These are phyloP conservation scores for Centrocercus urophasianus DNA, from an alignment of 2,113 vertebrate species.

Conservation along the genomic window DNA sequence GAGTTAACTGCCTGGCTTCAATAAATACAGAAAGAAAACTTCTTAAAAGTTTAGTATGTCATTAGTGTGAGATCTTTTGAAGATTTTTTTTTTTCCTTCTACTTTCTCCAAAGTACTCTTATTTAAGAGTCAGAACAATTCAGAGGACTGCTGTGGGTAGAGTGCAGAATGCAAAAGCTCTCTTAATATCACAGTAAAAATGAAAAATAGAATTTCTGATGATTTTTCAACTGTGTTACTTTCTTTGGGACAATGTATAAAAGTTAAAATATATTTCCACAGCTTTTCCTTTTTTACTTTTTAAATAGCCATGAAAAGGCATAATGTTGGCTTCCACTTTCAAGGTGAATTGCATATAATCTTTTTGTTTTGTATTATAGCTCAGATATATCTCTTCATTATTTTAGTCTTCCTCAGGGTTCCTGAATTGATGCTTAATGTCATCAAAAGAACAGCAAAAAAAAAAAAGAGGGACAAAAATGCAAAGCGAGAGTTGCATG, in stretches of 20 bases:
- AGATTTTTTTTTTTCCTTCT: conserved; percentile 49
- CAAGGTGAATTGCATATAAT: conserved; percentile 36
- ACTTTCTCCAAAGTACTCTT: conserved; percentile 50
- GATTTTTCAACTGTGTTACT: conserved; percentile 12
- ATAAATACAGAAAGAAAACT: conserved; percentile 69
- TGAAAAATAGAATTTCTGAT: conserved; percentile 59
- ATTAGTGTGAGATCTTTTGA: conserved; percentile 49
- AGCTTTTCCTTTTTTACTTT: neutral
- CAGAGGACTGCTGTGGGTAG: conserved; percentile 42
- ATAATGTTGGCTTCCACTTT: conserved; percentile 40
- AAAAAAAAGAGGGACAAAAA: conserved; percentile 1
- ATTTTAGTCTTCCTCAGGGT: conserved; percentile 50
- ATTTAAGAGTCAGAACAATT: conserved; percentile 64
- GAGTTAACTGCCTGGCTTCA: conserved; percentile 54
- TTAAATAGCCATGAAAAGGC: conserved; percentile 25
- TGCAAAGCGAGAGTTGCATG: neutral
- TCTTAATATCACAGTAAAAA: conserved; percentile 64
- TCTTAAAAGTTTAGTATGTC: conserved; percentile 63
- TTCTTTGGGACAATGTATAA: conserved; percentile 59
- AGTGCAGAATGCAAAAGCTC: conserved; percentile 60
- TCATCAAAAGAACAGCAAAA: conserved; percentile 21
- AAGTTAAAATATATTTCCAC: conserved; percentile 54
- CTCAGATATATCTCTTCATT: conserved; percentile 40
- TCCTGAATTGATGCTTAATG: neutral
- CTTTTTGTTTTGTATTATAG: conserved; percentile 62